Conservation (phyloP, 2,113 vertebrate species). For the Geothlypis trichas region DNA sequence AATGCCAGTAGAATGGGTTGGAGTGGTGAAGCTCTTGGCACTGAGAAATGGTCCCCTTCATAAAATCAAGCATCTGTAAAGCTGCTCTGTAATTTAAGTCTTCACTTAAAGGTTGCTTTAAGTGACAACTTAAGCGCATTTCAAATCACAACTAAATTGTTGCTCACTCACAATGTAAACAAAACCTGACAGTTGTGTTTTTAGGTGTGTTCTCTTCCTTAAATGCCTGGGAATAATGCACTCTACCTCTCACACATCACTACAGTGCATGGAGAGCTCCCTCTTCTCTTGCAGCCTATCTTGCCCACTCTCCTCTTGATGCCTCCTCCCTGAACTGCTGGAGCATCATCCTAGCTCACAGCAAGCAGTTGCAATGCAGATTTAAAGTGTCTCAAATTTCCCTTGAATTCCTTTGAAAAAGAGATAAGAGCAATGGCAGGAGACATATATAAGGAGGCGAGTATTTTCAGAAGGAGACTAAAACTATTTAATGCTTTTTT, state of each 20-base stretch:
- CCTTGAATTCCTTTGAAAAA: neutral
- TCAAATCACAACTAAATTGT: neutral
- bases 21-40: neutral
- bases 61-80: neutral
- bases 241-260: neutral
- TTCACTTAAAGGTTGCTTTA: neutral
- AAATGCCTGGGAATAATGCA: neutral
- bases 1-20: neutral
- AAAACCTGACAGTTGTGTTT: neutral
- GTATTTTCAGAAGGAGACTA: neutral
- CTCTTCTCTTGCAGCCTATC: neutral
- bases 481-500: neutral
- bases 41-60: neutral
- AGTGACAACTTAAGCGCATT: neutral
- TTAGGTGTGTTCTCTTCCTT: neutral
- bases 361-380: neutral
- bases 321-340: neutral
- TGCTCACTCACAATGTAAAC: neutral
- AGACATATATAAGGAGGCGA: neutral
- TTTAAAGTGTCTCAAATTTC: neutral
- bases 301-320: neutral
- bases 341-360: accelerated
- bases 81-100: neutral
- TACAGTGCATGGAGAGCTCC: neutral
- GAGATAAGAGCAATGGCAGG: neutral